phyloP scores from a whole-genome alignment of 2,113 vertebrate genomes.

The Cricetomys ansorgei region DNA sequence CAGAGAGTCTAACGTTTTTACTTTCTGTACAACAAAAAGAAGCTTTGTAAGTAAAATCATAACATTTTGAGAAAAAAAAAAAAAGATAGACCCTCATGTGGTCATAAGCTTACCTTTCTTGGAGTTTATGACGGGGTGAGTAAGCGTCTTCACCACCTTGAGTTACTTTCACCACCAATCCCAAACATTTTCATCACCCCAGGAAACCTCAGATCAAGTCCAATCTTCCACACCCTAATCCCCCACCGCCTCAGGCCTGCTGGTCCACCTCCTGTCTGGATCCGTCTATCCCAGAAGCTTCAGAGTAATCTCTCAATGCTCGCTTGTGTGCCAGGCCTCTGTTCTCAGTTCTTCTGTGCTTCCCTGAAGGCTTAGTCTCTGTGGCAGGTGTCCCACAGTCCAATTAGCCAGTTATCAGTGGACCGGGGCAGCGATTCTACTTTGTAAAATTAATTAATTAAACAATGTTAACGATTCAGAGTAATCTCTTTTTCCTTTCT shows the following conservation, averaged over 20 bases:
- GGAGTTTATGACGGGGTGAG: rapidly evolving
- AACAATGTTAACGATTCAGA: neutral
- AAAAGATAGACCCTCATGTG: neutral
- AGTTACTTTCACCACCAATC: rapidly evolving
- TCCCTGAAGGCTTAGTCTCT: neutral
- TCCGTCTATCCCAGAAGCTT: rapidly evolving
- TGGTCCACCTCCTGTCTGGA: neutral
- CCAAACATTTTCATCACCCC: neutral
- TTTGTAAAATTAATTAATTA: neutral
- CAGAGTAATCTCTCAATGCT: rapidly evolving
- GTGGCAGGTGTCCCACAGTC: rapidly evolving
- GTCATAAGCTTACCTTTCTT: neutral
- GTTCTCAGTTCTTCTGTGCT: rapidly evolving
- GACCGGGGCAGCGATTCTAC: neutral
- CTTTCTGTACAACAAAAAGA: neutral
- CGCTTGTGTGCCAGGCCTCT: neutral
- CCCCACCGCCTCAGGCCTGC: rapidly evolving
- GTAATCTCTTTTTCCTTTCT: neutral
- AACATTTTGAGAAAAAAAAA: neutral
- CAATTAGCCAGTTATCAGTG: no score
- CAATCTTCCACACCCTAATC: neutral
- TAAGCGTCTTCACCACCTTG: rapidly evolving
- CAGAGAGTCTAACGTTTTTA: neutral
- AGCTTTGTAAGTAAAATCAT: neutral
- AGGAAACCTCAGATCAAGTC: neutral